These are phyloP conservation scores for Copidosoma floridanum DNA, from an alignment of 1,140 invertebrate genomes.

Conservation along the genomic window DNA sequence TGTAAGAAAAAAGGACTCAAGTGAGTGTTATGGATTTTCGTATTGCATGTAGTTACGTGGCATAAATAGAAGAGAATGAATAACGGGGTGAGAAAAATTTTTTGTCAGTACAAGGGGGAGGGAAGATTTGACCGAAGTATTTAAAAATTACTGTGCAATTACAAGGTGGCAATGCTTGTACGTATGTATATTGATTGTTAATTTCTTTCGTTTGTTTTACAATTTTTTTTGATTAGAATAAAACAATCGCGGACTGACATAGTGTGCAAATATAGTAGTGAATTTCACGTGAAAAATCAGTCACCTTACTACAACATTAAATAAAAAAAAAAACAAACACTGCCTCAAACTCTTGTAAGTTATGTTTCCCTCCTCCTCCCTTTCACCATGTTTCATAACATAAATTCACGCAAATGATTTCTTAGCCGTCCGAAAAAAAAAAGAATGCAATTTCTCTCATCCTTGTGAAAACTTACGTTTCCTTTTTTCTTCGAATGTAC, in stretches of 20 bases:
- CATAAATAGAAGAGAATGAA: not conserved
- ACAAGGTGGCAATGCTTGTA: conserved; percentile 23
- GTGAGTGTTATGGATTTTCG: conserved; percentile 11
- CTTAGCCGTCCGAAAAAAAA: conserved; percentile 16
- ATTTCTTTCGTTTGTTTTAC: not conserved
- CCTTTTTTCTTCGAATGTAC: not conserved
- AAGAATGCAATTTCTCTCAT: conserved; percentile 4
- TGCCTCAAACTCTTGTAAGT: conserved; percentile 24
- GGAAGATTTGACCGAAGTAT: not conserved
- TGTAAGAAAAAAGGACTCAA: conserved; percentile 32
- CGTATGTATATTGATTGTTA: not conserved
- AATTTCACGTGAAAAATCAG: conserved; percentile 23
- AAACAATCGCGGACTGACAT: too few relatives aligned
- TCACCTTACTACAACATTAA: conserved; percentile 7
- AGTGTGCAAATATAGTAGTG: too few relatives aligned
- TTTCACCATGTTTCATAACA: not conserved
- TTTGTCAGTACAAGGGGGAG: conserved; percentile 27
- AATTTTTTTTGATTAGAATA: not conserved
- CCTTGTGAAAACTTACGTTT: not conserved
- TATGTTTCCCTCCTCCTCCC: not conserved
- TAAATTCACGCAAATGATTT: not conserved
- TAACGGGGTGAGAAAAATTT: conserved; percentile 41
- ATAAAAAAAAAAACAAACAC: conserved; percentile 5
- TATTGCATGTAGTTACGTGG: too few relatives aligned
- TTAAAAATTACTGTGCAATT: conserved; percentile 39